Conservation (phyloP, 2,797 vertebrate species). For the Epinephelus malabaricus region DNA sequence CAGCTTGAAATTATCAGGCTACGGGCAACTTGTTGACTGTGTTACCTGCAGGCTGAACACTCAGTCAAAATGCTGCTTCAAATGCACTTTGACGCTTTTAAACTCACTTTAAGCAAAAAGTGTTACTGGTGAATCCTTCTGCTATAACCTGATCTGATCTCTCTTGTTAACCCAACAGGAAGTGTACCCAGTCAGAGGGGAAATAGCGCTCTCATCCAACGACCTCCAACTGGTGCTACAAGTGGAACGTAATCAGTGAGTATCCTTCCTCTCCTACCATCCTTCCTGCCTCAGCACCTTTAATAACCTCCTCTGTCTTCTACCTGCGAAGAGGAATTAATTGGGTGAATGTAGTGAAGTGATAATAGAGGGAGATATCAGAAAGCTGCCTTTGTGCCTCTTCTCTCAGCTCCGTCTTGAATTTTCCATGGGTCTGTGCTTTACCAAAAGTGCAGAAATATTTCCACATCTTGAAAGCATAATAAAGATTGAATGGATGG, state of each 20-base stretch:
- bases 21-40: background rate
- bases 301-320: constrained; percentile 23
- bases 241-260: constrained; percentile 87
- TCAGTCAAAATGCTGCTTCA: background rate
- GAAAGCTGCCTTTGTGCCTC: background rate
- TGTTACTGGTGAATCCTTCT: constrained; percentile 2
- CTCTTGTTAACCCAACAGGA: constrained; percentile 70
- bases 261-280: constrained; percentile 37
- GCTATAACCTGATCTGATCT: constrained; percentile 23
- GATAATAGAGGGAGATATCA: constrained; percentile 25
- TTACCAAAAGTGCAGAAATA: background rate
- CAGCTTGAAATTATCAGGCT: constrained; percentile 8
- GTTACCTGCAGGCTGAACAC: constrained; percentile 22
- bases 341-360: constrained; percentile 6
- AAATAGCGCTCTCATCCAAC: constrained; percentile 81
- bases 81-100: constrained; percentile 3
- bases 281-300: background rate
- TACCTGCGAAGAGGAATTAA: constrained; percentile 20
- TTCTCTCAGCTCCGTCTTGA: background rate
- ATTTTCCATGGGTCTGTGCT: background rate
- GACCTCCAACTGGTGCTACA: constrained; percentile 84
- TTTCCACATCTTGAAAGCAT: constrained; percentile 14
- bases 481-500: constrained; percentile 40
- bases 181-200: constrained; percentile 79
- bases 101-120: constrained; percentile 14